Evolutionary conservation across 2,888 invertebrate genomes (phyloP).

Genomic region (Ophion costatus): DNA sequence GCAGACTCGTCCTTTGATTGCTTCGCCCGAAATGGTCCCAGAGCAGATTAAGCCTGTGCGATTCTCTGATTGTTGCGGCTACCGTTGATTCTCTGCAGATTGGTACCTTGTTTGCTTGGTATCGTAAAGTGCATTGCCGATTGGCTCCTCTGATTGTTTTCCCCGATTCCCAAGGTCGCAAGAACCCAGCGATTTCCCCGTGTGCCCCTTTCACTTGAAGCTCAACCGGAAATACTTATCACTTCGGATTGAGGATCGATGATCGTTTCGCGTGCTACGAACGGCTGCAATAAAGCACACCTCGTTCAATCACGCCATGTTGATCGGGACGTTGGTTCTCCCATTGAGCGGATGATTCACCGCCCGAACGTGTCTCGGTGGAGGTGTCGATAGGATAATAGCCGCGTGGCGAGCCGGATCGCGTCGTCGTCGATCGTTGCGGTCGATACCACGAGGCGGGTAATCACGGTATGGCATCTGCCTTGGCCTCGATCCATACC

Average conservation of each 20-base stretch:
- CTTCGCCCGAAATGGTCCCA: background rate
- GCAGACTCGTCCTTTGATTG: background rate
- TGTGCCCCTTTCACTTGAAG: too few relatives aligned
- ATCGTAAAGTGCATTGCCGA: too few relatives aligned
- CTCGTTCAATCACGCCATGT: conserved; percentile 12
- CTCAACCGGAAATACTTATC: conserved; percentile 33
- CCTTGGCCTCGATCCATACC: conserved; percentile 71
- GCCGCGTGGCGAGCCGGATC: conserved; percentile 77
- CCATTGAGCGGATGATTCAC: conserved; percentile 76
- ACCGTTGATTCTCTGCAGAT: background rate
- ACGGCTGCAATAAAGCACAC: conserved; percentile 14
- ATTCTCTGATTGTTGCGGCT: background rate
- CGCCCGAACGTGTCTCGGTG: conserved; percentile 77
- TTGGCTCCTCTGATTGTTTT: too few relatives aligned
- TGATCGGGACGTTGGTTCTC: conserved; percentile 37
- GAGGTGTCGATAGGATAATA: conserved; percentile 82
- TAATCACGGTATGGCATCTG: conserved; percentile 81
- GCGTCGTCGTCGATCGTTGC: conserved; percentile 73
- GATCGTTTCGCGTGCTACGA: background rate
- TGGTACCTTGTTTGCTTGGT: background rate
- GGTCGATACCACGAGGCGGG: conserved; percentile 75
- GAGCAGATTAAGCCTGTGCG: background rate
- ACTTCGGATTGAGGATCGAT: conserved; percentile 13
- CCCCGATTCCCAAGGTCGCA: too few relatives aligned
- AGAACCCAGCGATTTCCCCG: background rate